These are phyloP conservation scores for Bolborhynchus lineola DNA, from an alignment of 2,113 vertebrate species.

Conservation along the genomic window DNA sequence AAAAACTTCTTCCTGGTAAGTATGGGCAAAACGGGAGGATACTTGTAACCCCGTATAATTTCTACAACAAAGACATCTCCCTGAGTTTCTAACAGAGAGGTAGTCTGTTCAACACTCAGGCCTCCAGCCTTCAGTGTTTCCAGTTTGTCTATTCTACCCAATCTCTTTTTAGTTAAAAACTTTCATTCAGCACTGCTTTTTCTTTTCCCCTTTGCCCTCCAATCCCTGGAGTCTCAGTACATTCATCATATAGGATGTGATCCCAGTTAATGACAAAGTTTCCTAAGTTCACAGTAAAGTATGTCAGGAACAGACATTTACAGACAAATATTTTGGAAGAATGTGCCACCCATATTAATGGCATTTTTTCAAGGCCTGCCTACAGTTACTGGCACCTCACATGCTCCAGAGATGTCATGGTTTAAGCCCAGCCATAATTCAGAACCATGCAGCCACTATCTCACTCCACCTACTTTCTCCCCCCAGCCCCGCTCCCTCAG, in stretches of 20 bases:
- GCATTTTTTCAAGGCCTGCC: neutral
- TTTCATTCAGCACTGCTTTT: neutral
- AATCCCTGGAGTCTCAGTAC: neutral
- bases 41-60: neutral
- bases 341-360: neutral
- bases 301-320: neutral
- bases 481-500: no score
- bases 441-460: no score
- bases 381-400: neutral
- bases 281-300: neutral
- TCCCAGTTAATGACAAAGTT: neutral
- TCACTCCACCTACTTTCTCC: no score
- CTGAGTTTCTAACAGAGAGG: neutral
- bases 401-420: neutral
- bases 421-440: no score
- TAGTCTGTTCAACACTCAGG: neutral
- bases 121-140: neutral
- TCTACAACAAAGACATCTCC: fast-evolving
- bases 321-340: neutral
- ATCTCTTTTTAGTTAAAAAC: neutral
- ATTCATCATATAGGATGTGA: neutral
- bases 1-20: neutral
- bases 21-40: neutral
- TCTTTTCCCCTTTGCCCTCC: neutral
- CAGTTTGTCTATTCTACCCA: neutral